Conservation (phyloP, 2,113 vertebrate genomes). For the Corythaixoides concolor region DNA sequence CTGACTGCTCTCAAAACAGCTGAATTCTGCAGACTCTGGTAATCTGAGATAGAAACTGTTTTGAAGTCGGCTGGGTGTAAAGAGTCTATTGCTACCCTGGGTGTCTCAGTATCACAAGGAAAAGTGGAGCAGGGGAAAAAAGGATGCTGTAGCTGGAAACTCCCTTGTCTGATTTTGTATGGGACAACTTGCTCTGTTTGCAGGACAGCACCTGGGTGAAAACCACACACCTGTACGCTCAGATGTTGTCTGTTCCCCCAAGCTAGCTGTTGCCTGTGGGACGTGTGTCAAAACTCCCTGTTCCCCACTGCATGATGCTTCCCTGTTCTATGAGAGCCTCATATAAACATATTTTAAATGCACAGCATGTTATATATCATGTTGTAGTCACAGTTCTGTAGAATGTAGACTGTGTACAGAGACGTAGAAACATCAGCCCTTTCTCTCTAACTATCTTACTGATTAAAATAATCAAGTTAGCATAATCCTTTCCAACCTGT, state of each 20-base stretch:
- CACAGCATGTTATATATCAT: background rate
- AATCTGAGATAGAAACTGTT: slow-evolving; percentile 39
- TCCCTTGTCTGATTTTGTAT: background rate
- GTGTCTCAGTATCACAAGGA: slow-evolving; percentile 5
- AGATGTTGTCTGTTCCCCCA: background rate
- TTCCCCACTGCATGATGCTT: background rate
- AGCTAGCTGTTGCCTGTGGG: background rate
- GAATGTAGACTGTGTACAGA: background rate
- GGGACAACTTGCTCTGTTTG: background rate
- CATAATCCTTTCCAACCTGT: background rate
- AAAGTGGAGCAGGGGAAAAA: background rate
- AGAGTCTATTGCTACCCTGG: slow-evolving; percentile 35
- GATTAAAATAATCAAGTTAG: background rate
- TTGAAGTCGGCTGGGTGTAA: slow-evolving; percentile 60
- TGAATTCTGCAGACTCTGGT: slow-evolving; percentile 58
- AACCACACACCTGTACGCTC: background rate
- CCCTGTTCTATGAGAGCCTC: background rate
- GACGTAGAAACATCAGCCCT: background rate
- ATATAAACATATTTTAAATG: background rate
- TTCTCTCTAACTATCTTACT: background rate
- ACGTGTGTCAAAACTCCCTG: background rate
- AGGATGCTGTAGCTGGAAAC: background rate
- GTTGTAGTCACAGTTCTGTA: background rate
- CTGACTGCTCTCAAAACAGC: slow-evolving; percentile 55
- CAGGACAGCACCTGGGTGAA: background rate